phyloP scores from a whole-genome alignment of 2,797 vertebrate genomes.

The Glossophaga mutica region DNA sequence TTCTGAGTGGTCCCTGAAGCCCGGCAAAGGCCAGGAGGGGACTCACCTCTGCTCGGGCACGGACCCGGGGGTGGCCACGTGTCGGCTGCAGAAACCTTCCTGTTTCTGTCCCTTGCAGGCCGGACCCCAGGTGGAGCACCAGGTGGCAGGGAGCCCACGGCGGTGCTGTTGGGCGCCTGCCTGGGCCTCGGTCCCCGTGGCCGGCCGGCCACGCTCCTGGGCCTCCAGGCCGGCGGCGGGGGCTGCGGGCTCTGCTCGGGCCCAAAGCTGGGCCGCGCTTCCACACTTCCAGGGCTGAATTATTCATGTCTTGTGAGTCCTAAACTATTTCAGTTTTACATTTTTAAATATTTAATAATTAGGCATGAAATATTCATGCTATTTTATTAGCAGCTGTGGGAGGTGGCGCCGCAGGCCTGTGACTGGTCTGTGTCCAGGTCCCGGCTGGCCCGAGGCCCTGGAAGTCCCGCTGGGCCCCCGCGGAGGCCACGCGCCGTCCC shows the following conservation, averaged over 20 bases:
- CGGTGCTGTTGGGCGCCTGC: not conserved
- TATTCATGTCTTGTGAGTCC: slow-evolving; percentile 80
- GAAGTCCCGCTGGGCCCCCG: not conserved
- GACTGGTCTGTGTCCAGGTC: slow-evolving; percentile 70
- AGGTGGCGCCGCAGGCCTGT: slow-evolving; percentile 58
- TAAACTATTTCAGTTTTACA: slow-evolving; percentile 82
- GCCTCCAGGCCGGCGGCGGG: fast-evolving
- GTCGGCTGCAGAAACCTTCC: not conserved
- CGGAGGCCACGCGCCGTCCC: not conserved
- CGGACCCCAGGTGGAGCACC: no score
- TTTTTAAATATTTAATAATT: slow-evolving; percentile 86
- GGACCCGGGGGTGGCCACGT: not conserved
- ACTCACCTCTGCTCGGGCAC: not conserved
- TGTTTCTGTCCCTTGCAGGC: no score
- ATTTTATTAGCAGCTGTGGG: slow-evolving; percentile 83
- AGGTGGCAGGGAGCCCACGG: not conserved
- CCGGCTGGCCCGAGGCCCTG: not conserved
- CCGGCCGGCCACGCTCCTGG: not conserved
- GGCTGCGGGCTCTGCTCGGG: not conserved
- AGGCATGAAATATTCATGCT: slow-evolving; percentile 83
- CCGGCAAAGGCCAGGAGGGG: not conserved
- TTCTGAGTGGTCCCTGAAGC: not conserved
- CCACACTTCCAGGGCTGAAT: slow-evolving; percentile 73
- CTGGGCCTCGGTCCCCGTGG: not conserved
- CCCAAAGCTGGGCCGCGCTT: slow-evolving; percentile 19